These are phyloP conservation scores for Ormyrus thymus DNA, from an alignment of 2,888 invertebrate genomes.

Conservation along the genomic window DNA sequence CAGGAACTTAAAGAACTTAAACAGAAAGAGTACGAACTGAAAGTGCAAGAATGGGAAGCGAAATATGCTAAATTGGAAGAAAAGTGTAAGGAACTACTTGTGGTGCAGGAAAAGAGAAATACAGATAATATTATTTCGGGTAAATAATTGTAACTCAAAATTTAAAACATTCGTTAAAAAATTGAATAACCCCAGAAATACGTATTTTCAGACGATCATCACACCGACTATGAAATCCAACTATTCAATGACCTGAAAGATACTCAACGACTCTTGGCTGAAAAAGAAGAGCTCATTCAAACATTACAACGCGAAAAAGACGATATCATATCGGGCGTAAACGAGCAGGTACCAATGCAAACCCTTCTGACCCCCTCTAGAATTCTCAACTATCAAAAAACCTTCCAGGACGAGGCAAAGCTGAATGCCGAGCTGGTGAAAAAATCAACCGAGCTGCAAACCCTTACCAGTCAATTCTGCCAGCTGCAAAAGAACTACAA, in stretches of 20 bases:
- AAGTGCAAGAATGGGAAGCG: constrained; percentile 56
- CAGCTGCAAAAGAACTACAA: constrained; percentile 59
- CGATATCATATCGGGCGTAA: constrained; percentile 75
- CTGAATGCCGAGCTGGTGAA: constrained; percentile 73
- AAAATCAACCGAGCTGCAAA: constrained; percentile 73
- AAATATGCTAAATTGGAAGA: constrained; percentile 60
- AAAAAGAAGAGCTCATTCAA: constrained; percentile 74
- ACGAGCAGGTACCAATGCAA: constrained; percentile 73
- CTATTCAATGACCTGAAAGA: constrained; percentile 77
- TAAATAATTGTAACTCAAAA: neutral
- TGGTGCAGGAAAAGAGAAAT: constrained; percentile 55
- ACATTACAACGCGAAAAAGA: constrained; percentile 76
- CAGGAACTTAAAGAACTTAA: constrained; percentile 54
- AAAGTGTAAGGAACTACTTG: constrained; percentile 58
- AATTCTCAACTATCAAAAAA: neutral
- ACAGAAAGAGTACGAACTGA: constrained; percentile 56
- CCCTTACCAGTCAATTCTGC: constrained; percentile 58
- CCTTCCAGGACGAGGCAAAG: constrained; percentile 8
- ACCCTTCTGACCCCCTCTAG: constrained; percentile 67
- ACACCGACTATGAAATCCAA: constrained; percentile 75
- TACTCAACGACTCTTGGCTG: constrained; percentile 70
- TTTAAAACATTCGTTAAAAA: neutral
- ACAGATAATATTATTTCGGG: constrained; percentile 1
- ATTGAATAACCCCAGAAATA: neutral
- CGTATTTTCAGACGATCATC: constrained; percentile 56